phyloP scores from a whole-genome alignment of 1,140 invertebrate species.

The Saccostrea cuccullata region DNA sequence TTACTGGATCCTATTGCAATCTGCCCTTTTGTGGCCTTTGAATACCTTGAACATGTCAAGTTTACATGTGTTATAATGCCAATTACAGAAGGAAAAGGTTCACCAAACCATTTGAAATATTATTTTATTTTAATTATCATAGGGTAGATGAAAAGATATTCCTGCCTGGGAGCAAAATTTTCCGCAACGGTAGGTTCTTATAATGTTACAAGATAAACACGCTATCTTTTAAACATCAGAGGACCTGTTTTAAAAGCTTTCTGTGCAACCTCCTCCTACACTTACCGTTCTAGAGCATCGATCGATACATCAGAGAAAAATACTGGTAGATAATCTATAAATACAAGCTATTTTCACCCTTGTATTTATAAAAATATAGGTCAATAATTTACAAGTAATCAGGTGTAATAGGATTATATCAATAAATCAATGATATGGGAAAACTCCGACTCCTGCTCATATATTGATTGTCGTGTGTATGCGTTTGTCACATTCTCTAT shows the following conservation, averaged over 20 bases:
- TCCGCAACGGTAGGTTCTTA: background rate
- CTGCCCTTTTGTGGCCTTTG: no score
- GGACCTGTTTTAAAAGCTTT: background rate
- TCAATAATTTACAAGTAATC: conserved; percentile 15
- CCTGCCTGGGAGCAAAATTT: background rate
- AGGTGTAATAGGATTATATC: conserved; percentile 10
- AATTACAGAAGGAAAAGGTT: no score
- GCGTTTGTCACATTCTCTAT: conserved; percentile 29
- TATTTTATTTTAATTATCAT: background rate
- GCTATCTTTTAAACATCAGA: background rate
- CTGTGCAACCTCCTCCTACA: background rate
- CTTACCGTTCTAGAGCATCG: background rate
- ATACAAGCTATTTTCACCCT: conserved; percentile 2
- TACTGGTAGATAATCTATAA: background rate
- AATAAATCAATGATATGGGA: background rate
- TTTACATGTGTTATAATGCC: no score
- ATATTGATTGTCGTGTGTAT: conserved; percentile 13
- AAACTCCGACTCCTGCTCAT: background rate
- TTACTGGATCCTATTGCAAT: no score
- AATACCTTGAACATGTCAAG: no score
- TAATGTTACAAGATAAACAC: background rate
- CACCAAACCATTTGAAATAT: no score
- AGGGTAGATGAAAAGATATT: background rate
- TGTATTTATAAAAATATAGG: conserved; percentile 27
- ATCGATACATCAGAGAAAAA: conserved; percentile 3